These are phyloP conservation scores for Nylanderia fulva DNA, from an alignment of 1,140 invertebrate genomes.

Conservation along the genomic window DNA sequence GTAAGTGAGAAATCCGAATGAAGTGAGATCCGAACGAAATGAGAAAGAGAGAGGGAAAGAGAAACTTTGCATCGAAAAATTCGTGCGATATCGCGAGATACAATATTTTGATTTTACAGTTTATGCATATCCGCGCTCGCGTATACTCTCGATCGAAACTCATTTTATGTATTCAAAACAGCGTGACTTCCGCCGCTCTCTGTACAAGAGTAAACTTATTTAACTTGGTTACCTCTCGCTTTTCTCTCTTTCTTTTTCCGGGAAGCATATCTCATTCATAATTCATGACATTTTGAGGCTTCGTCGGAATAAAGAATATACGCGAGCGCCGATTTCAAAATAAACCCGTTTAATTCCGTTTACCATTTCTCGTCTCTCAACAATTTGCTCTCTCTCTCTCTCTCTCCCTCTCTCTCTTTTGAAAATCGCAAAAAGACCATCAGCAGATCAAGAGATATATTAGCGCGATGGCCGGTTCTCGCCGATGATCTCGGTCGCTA, in stretches of 20 bases:
- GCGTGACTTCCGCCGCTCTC: background rate
- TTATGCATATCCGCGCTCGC: slow-evolving; percentile 8
- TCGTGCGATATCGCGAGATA: background rate
- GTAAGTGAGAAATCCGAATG: too few species aligned
- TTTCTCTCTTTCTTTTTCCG: background rate
- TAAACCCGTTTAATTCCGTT: slow-evolving; percentile 18
- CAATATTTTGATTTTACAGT: background rate
- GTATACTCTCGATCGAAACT: slow-evolving; percentile 18
- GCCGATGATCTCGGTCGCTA: slow-evolving; percentile 27
- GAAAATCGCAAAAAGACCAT: slow-evolving; percentile 51
- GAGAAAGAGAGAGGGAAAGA: background rate
- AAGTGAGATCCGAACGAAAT: too few species aligned
- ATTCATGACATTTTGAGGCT: slow-evolving; percentile 26
- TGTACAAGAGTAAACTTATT: background rate
- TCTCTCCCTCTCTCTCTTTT: too few species aligned
- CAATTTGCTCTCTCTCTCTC: too few species aligned
- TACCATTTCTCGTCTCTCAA: background rate
- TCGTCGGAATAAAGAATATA: background rate
- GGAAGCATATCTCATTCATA: slow-evolving; percentile 32
- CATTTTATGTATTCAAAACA: background rate
- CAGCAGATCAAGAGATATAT: slow-evolving; percentile 59
- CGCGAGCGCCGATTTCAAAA: slow-evolving; percentile 14
- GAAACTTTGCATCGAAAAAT: background rate
- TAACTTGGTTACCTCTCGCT: slow-evolving; percentile 18
- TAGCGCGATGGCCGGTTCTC: slow-evolving; percentile 46